Percentiles rank a stretch among this genome's conserved stretches.
Conservation (phyloP, 53 echinoderm and acorn worm species). For the Crossaster papposus region DNA sequence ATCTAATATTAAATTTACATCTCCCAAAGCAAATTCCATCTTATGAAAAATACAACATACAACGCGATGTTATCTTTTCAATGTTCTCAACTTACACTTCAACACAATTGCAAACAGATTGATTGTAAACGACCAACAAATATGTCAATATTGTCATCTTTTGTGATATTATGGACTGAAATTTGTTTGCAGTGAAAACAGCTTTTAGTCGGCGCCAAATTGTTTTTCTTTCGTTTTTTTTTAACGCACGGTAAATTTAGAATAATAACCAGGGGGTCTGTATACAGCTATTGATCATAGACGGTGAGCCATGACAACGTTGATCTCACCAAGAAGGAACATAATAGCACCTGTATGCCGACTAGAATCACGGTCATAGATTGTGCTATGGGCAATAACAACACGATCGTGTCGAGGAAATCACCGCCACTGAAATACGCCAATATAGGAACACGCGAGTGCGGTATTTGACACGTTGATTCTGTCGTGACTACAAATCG, state of each 20-base stretch:
- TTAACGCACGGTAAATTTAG: background rate
- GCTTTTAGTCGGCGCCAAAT: background rate
- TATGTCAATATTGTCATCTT: background rate
- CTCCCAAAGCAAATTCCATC: too few species aligned
- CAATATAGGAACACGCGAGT: background rate
- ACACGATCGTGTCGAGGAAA: slow-evolving; percentile 36
- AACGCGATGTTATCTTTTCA: too few species aligned
- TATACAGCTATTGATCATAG: background rate
- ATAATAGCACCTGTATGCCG: background rate
- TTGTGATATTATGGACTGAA: background rate
- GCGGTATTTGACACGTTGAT: background rate
- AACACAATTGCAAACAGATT: background rate
- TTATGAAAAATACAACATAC: too few species aligned
- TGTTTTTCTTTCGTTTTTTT: background rate
- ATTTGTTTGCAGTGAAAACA: background rate
- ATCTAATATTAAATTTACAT: too few species aligned
- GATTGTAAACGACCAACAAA: background rate
- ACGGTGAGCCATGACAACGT: slow-evolving; percentile 29
- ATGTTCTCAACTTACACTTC: too few species aligned
- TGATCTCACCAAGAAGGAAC: background rate
- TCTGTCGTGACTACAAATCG: background rate
- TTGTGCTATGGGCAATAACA: background rate
- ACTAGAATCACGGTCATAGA: slow-evolving; percentile 21
- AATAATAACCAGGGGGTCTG: slow-evolving; percentile 18
- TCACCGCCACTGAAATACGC: background rate